Conservation (phyloP, 2,888 invertebrate genomes). For the Orchesellides sinensis region DNA sequence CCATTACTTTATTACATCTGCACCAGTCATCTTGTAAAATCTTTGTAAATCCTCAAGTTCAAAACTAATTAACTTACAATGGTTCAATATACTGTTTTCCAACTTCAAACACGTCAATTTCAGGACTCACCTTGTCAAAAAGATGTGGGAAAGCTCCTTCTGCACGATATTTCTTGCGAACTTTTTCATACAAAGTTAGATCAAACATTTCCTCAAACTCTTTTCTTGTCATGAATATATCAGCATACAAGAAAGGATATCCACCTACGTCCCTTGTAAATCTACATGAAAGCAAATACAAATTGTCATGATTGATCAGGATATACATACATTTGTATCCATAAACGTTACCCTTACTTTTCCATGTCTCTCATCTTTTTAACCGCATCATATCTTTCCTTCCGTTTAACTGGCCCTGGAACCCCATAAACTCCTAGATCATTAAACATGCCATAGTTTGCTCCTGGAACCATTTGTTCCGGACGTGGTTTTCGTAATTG, state of each 20-base stretch:
- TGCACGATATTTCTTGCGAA: slow-evolving; percentile 81
- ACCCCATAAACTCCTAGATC: slow-evolving; percentile 85
- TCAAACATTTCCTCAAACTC: slow-evolving; percentile 86
- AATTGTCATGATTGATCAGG: too few species aligned
- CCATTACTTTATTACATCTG: too few species aligned
- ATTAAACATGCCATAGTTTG: slow-evolving; percentile 84
- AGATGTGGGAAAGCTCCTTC: slow-evolving; percentile 82
- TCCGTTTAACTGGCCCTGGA: slow-evolving; percentile 82
- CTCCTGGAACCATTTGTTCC: slow-evolving; percentile 82
- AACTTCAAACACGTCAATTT: slow-evolving; percentile 82
- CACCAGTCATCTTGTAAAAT: too few species aligned
- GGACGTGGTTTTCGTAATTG: slow-evolving; percentile 80
- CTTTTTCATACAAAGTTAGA: slow-evolving; percentile 81
- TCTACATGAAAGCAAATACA: slow-evolving; percentile 70
- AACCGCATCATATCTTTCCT: slow-evolving; percentile 82
- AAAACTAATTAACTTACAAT: slow-evolving; percentile 72
- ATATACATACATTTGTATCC: not conserved
- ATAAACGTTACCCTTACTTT: slow-evolving; percentile 76
- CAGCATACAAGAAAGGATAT: slow-evolving; percentile 84
- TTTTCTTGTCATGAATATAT: slow-evolving; percentile 82
- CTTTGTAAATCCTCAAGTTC: too few species aligned
- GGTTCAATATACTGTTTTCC: slow-evolving; percentile 77
- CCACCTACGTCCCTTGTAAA: slow-evolving; percentile 84
- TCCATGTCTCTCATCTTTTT: slow-evolving; percentile 84
- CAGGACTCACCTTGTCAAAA: slow-evolving; percentile 84